Evolutionary conservation across 2,888 invertebrate species (phyloP).

Genomic region (Shargacucullia verbasci): DNA sequence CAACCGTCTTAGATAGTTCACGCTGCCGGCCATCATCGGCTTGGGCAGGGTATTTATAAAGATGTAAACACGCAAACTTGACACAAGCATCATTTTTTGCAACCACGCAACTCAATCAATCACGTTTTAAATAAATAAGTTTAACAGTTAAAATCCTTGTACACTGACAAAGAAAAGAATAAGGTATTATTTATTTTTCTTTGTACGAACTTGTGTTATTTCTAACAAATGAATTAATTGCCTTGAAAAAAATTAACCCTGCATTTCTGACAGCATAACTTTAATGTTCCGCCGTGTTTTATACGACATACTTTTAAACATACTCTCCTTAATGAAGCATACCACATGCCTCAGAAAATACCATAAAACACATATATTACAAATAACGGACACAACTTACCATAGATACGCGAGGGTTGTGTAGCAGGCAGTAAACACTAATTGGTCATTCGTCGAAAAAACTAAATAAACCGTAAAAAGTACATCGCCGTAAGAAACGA

Average conservation of each 20-base stretch:
- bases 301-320: constrained; percentile 17
- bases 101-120: no score
- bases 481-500: constrained; percentile 59
- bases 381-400: constrained; percentile 36
- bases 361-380: constrained; percentile 32
- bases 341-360: constrained; percentile 27
- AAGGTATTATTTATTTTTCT: no score
- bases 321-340: constrained; percentile 39
- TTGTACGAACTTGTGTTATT: no score
- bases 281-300: not conserved
- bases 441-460: constrained; percentile 74
- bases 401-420: constrained; percentile 43
- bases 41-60: no score
- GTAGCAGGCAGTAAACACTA: constrained; percentile 70
- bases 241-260: not conserved
- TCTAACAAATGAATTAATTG: no score
- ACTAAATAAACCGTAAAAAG: constrained; percentile 57
- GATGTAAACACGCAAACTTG: no score
- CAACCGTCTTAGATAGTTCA: no score
- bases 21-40: no score
- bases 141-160: no score
- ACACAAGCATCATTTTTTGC: no score
- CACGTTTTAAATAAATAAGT: no score
- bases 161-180: no score
- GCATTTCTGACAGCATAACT: constrained; percentile 1